Evolutionary conservation across 2,113 vertebrate genomes (phyloP).

Genomic region (Seriola quinqueradiata): DNA sequence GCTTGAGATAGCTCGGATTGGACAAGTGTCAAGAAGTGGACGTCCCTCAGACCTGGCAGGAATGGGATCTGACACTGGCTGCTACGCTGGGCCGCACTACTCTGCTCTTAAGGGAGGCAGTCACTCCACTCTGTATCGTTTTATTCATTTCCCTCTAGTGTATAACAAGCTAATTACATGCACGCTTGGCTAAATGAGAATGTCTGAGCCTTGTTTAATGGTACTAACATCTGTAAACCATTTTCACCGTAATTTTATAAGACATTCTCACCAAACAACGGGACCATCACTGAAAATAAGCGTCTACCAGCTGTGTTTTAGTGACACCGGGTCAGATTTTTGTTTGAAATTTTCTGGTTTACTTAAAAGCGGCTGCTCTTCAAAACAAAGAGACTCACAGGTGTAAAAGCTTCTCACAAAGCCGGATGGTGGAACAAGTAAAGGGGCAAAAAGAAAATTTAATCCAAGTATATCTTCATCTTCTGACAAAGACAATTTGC

Average conservation of each 20-base stretch:
- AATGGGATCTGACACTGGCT: conserved; percentile 78
- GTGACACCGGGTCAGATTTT: conserved; percentile 27
- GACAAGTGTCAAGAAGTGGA: conserved; percentile 80
- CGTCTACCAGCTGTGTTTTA: conserved; percentile 2
- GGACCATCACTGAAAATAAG: not conserved
- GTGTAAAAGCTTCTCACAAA: conserved; percentile 1
- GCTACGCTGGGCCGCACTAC: conserved; percentile 43
- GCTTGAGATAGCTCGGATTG: conserved; percentile 75
- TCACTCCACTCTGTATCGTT: conserved; percentile 50
- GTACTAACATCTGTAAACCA: conserved; percentile 1
- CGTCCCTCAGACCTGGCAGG: conserved; percentile 74
- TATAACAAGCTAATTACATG: conserved; percentile 18
- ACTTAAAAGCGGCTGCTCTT: conserved; percentile 5
- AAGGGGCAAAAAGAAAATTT: not conserved
- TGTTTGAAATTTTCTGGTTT: conserved; percentile 19
- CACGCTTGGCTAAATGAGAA: not conserved
- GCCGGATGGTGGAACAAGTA: conserved; percentile 8
- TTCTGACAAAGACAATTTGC: not conserved
- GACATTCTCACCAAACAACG: conserved; percentile 11
- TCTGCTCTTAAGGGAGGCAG: conserved; percentile 37
- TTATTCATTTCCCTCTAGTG: conserved; percentile 40
- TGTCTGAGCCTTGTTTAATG: not conserved
- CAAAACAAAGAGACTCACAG: conserved; percentile 10
- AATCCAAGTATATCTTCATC: not conserved
- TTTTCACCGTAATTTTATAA: conserved; percentile 6